phyloP scores from a whole-genome alignment of 2,797 vertebrate species.

The Paratrypauchen microcephalus region DNA sequence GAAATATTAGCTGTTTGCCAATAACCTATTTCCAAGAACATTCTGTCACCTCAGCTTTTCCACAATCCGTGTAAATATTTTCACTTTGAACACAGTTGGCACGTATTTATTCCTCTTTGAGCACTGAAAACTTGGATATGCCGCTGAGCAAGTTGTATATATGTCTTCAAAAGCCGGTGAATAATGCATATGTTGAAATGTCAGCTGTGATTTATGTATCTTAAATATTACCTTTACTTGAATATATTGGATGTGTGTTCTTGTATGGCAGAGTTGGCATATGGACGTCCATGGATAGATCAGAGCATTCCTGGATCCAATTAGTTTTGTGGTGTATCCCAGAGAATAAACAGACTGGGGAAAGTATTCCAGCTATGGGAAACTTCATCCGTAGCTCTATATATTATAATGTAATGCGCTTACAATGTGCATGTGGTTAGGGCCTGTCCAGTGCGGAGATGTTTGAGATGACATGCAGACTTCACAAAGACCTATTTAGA shows the following conservation, averaged over 20 bases:
- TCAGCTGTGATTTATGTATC: slow-evolving; percentile 1
- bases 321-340: slow-evolving; percentile 15
- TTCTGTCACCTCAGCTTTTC: slow-evolving; percentile 35
- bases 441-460: slow-evolving; percentile 3
- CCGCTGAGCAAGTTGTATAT: not conserved
- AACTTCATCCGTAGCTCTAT: slow-evolving; percentile 8
- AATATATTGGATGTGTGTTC: not conserved
- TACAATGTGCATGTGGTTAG: slow-evolving; percentile 23
- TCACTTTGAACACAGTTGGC: slow-evolving; percentile 12
- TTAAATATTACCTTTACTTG: not conserved
- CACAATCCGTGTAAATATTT: slow-evolving; percentile 28
- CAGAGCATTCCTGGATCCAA: slow-evolving; percentile 17
- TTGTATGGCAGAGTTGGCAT: not conserved
- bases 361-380: slow-evolving; percentile 24
- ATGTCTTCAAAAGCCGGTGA: not conserved
- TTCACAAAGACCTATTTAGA: slow-evolving; percentile 3
- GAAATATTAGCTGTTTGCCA: slow-evolving; percentile 1
- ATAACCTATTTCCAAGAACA: slow-evolving; percentile 30
- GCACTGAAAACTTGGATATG: slow-evolving; percentile 5
- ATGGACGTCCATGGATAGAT: slow-evolving; percentile 1
- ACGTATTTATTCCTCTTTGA: slow-evolving; percentile 11
- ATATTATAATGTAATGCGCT: slow-evolving; percentile 12
- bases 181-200: slow-evolving; percentile 3
- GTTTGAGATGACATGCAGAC: not conserved
- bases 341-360: slow-evolving; percentile 14